Evolutionary conservation across 2,888 invertebrate genomes (phyloP).

Genomic region (Metopia argyrocephala): DNA sequence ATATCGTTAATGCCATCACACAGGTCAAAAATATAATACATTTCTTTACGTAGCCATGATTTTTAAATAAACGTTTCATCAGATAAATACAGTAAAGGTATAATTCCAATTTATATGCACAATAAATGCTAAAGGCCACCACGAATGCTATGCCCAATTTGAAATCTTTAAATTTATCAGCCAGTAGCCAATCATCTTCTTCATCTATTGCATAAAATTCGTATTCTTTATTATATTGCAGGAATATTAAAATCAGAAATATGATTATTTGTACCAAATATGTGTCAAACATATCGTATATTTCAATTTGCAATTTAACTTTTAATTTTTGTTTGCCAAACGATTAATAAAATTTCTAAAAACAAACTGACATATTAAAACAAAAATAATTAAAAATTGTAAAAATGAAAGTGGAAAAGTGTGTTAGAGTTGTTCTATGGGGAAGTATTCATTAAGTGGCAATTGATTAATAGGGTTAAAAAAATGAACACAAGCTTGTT

Average conservation of each 20-base stretch:
- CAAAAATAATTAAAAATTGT: too few species aligned
- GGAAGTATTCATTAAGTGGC: too few species aligned
- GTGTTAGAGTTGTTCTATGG: too few species aligned
- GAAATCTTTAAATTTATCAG: neutral
- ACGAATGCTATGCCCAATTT: neutral
- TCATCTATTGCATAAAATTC: neutral
- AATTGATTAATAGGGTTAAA: too few species aligned
- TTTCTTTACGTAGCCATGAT: neutral
- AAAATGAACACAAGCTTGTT: too few species aligned
- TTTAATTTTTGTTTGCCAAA: too few species aligned
- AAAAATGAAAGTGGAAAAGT: too few species aligned
- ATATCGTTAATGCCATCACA: neutral
- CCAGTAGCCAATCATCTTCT: neutral
- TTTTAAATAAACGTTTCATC: neutral
- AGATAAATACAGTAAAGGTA: neutral
- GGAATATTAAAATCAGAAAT: neutral
- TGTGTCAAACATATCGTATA: too few species aligned
- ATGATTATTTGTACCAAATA: neutral
- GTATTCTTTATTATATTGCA: neutral
- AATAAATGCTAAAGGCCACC: neutral
- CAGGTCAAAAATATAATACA: neutral
- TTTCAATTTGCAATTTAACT: too few species aligned
- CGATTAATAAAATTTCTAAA: too few species aligned
- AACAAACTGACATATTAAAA: too few species aligned
- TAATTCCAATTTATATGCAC: neutral